phyloP scores from a whole-genome alignment of 1,140 invertebrate genomes.

The Lysiphlebus fabarum region DNA sequence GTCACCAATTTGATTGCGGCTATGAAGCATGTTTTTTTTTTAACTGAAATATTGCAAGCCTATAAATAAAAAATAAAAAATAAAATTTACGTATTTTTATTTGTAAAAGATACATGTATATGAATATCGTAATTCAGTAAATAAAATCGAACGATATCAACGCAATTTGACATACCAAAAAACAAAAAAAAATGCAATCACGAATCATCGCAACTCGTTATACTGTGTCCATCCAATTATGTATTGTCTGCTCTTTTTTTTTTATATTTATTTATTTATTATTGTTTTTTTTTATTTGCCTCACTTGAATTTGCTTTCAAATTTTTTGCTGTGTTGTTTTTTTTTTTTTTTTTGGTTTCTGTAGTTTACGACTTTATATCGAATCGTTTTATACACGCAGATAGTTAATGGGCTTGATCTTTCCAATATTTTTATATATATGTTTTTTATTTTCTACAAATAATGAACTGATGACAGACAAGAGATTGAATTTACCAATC shows the following conservation, averaged over 20 bases:
- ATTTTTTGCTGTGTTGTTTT: not conserved
- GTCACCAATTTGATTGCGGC: constrained; percentile 40
- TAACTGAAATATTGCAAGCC: too few relatives aligned
- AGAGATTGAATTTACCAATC: too few relatives aligned
- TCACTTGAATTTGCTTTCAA: not conserved
- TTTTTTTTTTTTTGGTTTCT: constrained; percentile 12
- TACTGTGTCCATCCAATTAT: constrained; percentile 25
- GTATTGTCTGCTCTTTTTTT: constrained; percentile 16
- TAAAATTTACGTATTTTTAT: constrained; percentile 22
- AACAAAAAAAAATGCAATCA: constrained; percentile 26
- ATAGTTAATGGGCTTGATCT: constrained; percentile 19
- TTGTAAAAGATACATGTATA: constrained; percentile 18
- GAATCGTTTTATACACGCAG: constrained; percentile 14
- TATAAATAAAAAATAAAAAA: too few relatives aligned
- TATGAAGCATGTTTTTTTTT: constrained; percentile 35
- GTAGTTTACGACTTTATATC: constrained; percentile 20
- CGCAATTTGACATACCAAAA: constrained; percentile 22
- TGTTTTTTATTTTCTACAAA: constrained; percentile 9
- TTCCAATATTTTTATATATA: constrained; percentile 16
- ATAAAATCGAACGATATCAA: constrained; percentile 20
- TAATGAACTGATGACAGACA: too few relatives aligned
- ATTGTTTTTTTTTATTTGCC: not conserved
- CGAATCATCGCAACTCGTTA: constrained; percentile 27
- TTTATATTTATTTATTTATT: not conserved
- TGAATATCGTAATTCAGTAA: not conserved